Evolutionary conservation across 2,888 invertebrate genomes (phyloP), one percentile per base, ranked within the genome.

Genomic region (Cotesia congregata): DNA sequence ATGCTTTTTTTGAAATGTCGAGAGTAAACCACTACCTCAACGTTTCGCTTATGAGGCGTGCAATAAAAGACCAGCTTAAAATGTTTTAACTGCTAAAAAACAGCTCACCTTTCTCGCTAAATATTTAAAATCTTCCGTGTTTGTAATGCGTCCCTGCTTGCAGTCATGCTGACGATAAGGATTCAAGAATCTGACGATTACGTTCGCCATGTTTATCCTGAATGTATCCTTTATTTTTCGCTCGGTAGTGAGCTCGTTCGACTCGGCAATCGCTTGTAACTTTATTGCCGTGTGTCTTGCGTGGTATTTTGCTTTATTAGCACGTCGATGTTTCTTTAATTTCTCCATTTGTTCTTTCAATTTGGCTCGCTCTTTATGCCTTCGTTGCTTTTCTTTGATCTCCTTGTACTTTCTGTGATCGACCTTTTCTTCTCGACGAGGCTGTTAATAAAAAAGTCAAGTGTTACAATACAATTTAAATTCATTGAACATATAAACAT

Each of bases 121-220:
- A 90, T 97, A 97, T 88, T 98, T 98, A 90, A 98, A 96, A 90
- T 98, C 98, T 67, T 97, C 96, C 0, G 95, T 97, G 86, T 93
- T 95, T 1, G 94, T 94, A 83, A 99, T 98, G 82, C 95, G 91
- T 0, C 96, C 98, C 79, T 93, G 91, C 82, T 93, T 93, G 85
- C 98, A 98, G 81, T 95, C 95, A 0, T 94, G 93, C 86, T 95
- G 96, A 74, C 97, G 91, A 90, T 96, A 98, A 0, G 96, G 96
- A 90, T 96, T 97, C 77, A 98, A 92, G 86, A 95, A 95, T 77
- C 94, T 93, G 80, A 97, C 96, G 91, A 97, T 95, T 39, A 95
- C 95, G 67, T 94, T 92, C 12, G 95, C 94, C 93, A 95, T 94
- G 84, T 91, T 93, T 83, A 93, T 92, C 74, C 96, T 92, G 91